These are phyloP conservation scores for Ferrisia virgata DNA, from an alignment of 2,888 invertebrate species.

Conservation along the genomic window DNA sequence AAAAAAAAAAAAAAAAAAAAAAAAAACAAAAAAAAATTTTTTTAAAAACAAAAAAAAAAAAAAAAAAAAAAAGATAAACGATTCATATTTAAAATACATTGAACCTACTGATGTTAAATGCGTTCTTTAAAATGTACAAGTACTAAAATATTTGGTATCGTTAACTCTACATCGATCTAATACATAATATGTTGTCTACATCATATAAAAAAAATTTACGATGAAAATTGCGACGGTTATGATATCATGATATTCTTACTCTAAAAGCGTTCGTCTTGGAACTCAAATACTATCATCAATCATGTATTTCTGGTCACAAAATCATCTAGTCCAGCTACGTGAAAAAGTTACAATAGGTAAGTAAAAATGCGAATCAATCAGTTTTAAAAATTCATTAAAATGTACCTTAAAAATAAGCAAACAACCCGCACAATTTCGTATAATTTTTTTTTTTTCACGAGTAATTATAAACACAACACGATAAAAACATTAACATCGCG, in stretches of 20 bases:
- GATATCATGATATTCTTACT: background rate
- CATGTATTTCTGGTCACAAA: background rate
- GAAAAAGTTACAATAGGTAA: background rate
- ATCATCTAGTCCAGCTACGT: background rate
- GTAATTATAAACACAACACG: background rate
- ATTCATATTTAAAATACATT: background rate
- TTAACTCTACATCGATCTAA: constrained; percentile 20
- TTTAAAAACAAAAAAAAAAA: background rate
- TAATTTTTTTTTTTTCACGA: background rate
- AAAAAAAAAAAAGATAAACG: background rate
- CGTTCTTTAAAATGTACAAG: background rate
- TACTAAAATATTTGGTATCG: constrained; percentile 16
- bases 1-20: background rate
- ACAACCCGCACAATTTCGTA: background rate
- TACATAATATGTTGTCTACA: background rate
- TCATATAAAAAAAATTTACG: background rate
- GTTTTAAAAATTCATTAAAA: background rate
- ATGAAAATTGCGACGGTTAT: constrained; percentile 9
- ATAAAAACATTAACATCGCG: background rate
- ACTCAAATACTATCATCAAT: background rate
- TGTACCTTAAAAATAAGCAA: background rate
- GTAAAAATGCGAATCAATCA: background rate
- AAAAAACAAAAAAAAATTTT: background rate
- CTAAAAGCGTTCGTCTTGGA: background rate
- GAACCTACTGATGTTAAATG: constrained; percentile 13